Evolutionary conservation across 2,888 invertebrate species (phyloP).

Genomic region (Deilephila elpenor): DNA sequence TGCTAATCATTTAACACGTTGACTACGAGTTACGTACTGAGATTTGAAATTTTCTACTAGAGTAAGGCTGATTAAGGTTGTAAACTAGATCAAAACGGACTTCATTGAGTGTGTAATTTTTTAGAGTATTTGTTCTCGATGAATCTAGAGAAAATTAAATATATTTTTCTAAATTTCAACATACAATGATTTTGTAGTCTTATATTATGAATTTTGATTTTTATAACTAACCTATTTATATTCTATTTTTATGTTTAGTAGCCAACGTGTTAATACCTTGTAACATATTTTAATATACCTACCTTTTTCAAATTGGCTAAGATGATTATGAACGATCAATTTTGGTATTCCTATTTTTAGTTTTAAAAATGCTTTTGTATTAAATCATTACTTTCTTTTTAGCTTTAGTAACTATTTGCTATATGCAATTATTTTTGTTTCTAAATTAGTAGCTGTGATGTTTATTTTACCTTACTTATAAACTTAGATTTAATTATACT

Average conservation of each 20-base stretch:
- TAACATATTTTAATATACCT: not conserved
- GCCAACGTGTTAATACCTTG: not conserved
- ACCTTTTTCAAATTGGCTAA: conserved; percentile 9
- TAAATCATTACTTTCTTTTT: conserved; percentile 9
- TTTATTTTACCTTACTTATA: conserved; percentile 47
- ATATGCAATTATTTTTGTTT: conserved; percentile 36
- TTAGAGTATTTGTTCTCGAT: not conserved
- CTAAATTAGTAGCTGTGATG: conserved; percentile 53
- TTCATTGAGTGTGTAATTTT: not conserved
- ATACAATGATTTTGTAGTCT: no score
- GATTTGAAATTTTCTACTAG: not conserved
- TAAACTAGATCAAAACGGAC: conserved; percentile 6
- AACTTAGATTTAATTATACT: conserved; percentile 37
- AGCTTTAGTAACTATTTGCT: not conserved
- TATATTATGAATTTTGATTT: no score
- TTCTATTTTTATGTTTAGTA: not conserved
- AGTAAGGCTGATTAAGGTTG: not conserved
- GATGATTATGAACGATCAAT: conserved; percentile 1
- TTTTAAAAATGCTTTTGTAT: conserved; percentile 5
- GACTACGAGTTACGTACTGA: conserved; percentile 20
- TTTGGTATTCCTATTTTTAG: conserved; percentile 6
- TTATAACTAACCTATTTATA: not conserved
- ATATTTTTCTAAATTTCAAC: not conserved
- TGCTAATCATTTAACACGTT: conserved; percentile 82
- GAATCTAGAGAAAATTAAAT: not conserved